phyloP scores from a whole-genome alignment of 2,113 vertebrate genomes.

The Onychostoma macrolepis region DNA sequence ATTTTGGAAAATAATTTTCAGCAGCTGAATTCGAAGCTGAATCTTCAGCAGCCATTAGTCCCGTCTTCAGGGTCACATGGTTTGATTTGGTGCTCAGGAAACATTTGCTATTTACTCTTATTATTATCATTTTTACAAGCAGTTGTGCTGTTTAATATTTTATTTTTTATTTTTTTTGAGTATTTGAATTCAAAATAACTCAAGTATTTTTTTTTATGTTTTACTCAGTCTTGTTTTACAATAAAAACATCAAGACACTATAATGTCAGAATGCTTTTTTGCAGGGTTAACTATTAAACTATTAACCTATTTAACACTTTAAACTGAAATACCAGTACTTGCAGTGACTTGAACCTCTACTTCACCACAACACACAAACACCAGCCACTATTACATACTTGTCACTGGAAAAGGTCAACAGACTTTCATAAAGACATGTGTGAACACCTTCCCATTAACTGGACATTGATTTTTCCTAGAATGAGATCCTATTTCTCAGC shows the following conservation, averaged over 20 bases:
- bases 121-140: not conserved
- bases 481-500: not conserved
- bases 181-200: not conserved
- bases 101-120: not conserved
- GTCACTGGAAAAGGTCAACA: slow-evolving; percentile 34
- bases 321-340: not conserved
- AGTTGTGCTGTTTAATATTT: not conserved
- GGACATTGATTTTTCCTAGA: not conserved
- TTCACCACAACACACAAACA: slow-evolving; percentile 24
- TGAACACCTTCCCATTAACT: not conserved
- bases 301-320: not conserved
- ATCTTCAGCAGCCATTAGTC: not conserved
- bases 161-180: not conserved
- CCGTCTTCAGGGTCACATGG: not conserved
- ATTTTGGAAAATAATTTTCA: no score
- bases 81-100: not conserved
- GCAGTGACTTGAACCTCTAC: not conserved
- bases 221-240: not conserved
- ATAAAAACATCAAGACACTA: not conserved
- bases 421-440: slow-evolving; percentile 12
- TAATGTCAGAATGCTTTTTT: not conserved
- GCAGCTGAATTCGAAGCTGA: no score
- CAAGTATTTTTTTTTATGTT: not conserved
- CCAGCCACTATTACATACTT: slow-evolving; percentile 5
- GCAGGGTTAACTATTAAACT: not conserved